phyloP scores from a whole-genome alignment of 2,797 vertebrate genomes.

The Syndactyla subalaris region DNA sequence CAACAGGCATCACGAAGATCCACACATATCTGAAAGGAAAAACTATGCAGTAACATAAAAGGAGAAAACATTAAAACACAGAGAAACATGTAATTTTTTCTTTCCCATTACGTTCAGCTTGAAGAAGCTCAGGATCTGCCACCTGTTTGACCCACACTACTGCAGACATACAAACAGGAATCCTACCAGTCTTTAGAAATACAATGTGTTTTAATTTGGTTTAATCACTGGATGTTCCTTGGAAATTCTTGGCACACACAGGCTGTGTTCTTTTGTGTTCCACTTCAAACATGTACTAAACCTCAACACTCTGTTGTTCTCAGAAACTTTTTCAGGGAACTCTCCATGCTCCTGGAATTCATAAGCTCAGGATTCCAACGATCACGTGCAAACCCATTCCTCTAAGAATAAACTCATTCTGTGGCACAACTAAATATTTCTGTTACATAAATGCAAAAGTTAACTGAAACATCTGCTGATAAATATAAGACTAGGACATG shows the following conservation, averaged over 20 bases:
- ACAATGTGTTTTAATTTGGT: not conserved
- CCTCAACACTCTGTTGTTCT: not conserved
- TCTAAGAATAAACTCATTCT: not conserved
- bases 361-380: not conserved
- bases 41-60: not conserved
- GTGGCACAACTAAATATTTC: not conserved
- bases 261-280: not conserved
- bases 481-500: not conserved
- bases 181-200: not conserved
- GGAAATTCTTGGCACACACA: not conserved
- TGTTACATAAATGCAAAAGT: not conserved
- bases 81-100: not conserved
- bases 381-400: not conserved
- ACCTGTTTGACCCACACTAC: not conserved
- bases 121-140: not conserved
- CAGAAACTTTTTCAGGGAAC: not conserved
- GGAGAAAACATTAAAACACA: not conserved
- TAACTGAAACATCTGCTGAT: not conserved
- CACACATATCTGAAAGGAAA: fast-evolving
- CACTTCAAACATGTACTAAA: not conserved
- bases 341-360: not conserved
- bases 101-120: not conserved
- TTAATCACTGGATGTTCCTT: not conserved
- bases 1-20: not conserved
- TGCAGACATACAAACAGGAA: not conserved